Evolutionary conservation across 2,888 invertebrate genomes (phyloP), one percentile per base, ranked within the genome.

Genomic region (Cryptocheilus praepositus): DNA sequence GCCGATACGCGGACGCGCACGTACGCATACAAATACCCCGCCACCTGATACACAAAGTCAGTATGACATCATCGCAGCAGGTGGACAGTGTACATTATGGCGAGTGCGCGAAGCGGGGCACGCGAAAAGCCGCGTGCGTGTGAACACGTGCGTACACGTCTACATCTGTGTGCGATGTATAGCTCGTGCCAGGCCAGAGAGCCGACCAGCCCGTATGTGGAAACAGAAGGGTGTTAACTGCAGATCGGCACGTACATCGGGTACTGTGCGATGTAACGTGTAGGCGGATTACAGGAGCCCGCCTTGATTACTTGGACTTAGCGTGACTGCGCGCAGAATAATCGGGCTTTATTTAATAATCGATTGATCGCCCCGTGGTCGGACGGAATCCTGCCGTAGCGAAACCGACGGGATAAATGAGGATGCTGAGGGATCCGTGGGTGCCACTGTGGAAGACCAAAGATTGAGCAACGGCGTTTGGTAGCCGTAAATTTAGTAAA

Each of bases 341-440:
- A 76, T 70, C 72, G 74, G 74, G 71, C 77, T 77, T 78, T 79
- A 80, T 79, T 76, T 75, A 81, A 77, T 79, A 79, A 80, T 72
- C 75, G 66, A 68, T 68, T 79, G 78, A 79, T 79, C 67, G 71
- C 63, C 45, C 56, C 36, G 36, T 11, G 36, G 11, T 11, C 13
- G 11, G 36, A 36, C 36, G 36, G 13, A 1, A 36, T 7, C 8
- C 36, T 7, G 36, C 36, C 36, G 7, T 25, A 3, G 25, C 3
- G 36, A 36, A 36, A 7, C 36, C 1, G 8, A 5, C 25, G 25
- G 36, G 7, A 4, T 36, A 1, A 36, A 36, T 36, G 36, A 11
- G 36, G 36, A 36, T 7, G 36, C 11, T 36, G 13, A 36, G 8
- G 13, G 36, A 36, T 36, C 36, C 7, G 36, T 11, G 36, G 36